Conservation (phyloP, 2,888 invertebrate genomes). For the Achlya flavicornis region DNA sequence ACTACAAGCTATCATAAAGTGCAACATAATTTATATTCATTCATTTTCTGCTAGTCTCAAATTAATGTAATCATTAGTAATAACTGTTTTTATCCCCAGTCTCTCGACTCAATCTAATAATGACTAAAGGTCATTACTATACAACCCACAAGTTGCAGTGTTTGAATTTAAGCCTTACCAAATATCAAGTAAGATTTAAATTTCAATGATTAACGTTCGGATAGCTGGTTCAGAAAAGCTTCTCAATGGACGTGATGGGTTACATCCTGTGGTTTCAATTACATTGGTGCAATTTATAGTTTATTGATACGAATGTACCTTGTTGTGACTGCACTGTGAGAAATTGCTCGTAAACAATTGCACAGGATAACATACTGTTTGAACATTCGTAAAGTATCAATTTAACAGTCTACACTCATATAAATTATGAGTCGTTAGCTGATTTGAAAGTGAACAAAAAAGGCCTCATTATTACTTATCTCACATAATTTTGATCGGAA, state of each 20-base stretch:
- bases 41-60: slow-evolving; percentile 14
- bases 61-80: slow-evolving; percentile 38
- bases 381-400: not conserved
- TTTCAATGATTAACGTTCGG: slow-evolving; percentile 26
- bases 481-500: too few relatives aligned
- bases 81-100: slow-evolving; percentile 42
- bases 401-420: too few relatives aligned
- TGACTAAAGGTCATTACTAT: slow-evolving; percentile 61
- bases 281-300: slow-evolving; percentile 67
- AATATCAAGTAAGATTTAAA: slow-evolving; percentile 34
- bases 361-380: not conserved
- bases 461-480: too few relatives aligned
- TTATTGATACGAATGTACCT: slow-evolving; percentile 55
- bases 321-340: slow-evolving; percentile 24
- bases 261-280: slow-evolving; percentile 79
- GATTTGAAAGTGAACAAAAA: too few relatives aligned
- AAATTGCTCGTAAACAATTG: not conserved
- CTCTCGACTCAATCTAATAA: slow-evolving; percentile 53
- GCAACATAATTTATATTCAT: slow-evolving; percentile 2
- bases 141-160: slow-evolving; percentile 32
- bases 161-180: slow-evolving; percentile 38
- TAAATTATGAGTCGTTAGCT: too few relatives aligned
- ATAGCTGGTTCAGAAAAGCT: slow-evolving; percentile 62
- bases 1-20: not conserved
- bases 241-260: slow-evolving; percentile 71